Evolutionary conservation across 2,888 invertebrate genomes (phyloP), one percentile per base, ranked within the genome.

Genomic region (Notocelia uddmanniana): DNA sequence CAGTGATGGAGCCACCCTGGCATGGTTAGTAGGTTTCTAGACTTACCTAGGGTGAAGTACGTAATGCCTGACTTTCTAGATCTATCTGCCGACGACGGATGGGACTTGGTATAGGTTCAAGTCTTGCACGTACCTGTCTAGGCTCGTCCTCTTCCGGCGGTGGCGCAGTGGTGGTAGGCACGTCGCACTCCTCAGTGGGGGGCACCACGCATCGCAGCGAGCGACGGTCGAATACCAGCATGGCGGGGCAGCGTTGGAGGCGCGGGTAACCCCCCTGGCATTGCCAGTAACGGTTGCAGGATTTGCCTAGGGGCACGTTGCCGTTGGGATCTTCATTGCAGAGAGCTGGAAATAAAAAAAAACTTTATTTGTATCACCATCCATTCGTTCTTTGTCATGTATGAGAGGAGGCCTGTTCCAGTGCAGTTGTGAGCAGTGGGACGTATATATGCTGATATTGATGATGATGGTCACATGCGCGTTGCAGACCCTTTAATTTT

Each of bases 11-110:
- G 95, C 98, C 98, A 6, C 98, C 98, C 86, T 98, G 98, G 85
- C 98, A 98, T 85, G 98, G 97, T 98, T 98, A 98, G 92, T 98
- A 98, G 95, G 93, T 98, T 98, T 95, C 98, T 98, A 64, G 98
- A 98, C 89, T 98, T 98, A 80, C 98, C 98, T 13, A 98, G 94
- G 0, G 98, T n/a, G n/a, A n/a, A n/a, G n/a, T n/a, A n/a, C n/a
- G n/a, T n/a, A n/a, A n/a, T n/a, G n/a, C n/a, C n/a, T n/a, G n/a
- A n/a, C n/a, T n/a, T n/a, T n/a, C n/a, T n/a, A n/a, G n/a, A n/a
- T n/a, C n/a, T n/a, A n/a, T n/a, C n/a, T n/a, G n/a, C n/a, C n/a
- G n/a, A n/a, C n/a, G n/a, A n/a, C n/a, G n/a, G n/a, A n/a, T n/a
- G n/a, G n/a, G n/a, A n/a, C n/a, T n/a, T n/a, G n/a, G n/a, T n/a